Evolutionary conservation across 2,888 invertebrate species (phyloP), one percentile per base, ranked within the genome.

Genomic region (Athalia circularis): DNA sequence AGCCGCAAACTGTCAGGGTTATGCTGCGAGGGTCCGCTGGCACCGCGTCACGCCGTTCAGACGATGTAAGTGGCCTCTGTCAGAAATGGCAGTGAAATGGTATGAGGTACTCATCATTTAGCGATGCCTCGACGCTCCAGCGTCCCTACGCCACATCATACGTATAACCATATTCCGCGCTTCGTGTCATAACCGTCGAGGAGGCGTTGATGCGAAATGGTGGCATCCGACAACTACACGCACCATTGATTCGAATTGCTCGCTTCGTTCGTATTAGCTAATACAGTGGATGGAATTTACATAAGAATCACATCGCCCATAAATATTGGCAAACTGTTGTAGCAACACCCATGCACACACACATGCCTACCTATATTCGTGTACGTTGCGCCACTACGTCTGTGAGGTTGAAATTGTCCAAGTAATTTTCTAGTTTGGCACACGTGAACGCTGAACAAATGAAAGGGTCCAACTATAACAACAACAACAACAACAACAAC

Each of bases 191-290:
- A 57, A 72, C n/a, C 47, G 59, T 47, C 57, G 45, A 5, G 43
- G 45, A 72, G 59, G 59, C 72, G 72, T 59, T 59, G 57, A 72
- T 59, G 59, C 59, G 72, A 72, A 59, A 72, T 72, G 59, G 59
- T 47, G 57, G 72, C 13, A 57, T 72, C 72, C 45, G 47, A 72
- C 72, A 72, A 72, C 72, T 72, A 72, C 72, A 72, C 72, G 72
- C 59, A 59, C 72, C 72, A 72, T 72, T 57, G 72, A 72, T 59
- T 72, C 59, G 59, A 72, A 13, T 72, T 57, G 72, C 72, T 59
- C 59, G 47, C 59, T 72, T 72, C 43, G 57, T 72, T 52, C 59
- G 47, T 11, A 59, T 15, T 47, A 57, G 70, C 70, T 70, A 59
- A 72, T 72, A 72, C 15, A 59, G 13, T 45, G 70, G 45, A 72